Percentiles rank a stretch among this genome's conserved stretches.
Evolutionary conservation across 2,888 invertebrate species (phyloP).

Genomic region (Tachina fera): DNA sequence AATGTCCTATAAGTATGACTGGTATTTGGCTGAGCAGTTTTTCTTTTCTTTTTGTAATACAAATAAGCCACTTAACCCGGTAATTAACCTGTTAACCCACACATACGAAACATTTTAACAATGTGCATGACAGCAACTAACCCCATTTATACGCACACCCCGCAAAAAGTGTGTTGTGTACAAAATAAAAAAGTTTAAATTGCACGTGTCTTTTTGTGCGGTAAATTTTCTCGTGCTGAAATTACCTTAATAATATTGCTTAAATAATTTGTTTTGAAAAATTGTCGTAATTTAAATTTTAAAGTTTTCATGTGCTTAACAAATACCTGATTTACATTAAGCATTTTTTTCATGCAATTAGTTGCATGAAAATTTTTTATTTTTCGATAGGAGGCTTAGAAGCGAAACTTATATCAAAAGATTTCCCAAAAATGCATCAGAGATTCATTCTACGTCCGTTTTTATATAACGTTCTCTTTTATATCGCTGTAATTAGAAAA

Average conservation of each 20-base stretch:
- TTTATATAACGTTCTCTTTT: no score
- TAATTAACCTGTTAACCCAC: conserved; percentile 59
- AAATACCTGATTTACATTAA: no score
- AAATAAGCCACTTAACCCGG: conserved; percentile 43
- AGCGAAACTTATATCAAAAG: no score
- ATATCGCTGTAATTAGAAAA: no score
- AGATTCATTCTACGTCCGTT: no score
- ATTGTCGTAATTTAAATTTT: neutral
- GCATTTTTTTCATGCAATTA: no score
- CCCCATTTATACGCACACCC: conserved; percentile 42
- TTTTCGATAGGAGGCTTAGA: no score
- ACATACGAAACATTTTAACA: conserved; percentile 54
- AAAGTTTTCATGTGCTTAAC: neutral
- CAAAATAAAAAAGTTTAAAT: conserved; percentile 35
- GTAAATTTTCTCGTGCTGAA: conserved; percentile 19
- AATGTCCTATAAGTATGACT: conserved; percentile 49
- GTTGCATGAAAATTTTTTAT: no score
- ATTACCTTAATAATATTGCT: conserved; percentile 9
- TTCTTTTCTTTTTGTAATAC: conserved; percentile 27
- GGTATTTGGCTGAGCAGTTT: conserved; percentile 51
- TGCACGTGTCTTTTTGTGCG: conserved; percentile 56
- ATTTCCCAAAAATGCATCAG: no score
- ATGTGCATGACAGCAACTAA: conserved; percentile 67
- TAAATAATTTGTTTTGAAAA: neutral
- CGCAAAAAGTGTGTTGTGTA: conserved; percentile 25